A percentile compares a stretch with the other conserved stretches of the same genome.
phyloP scores from a whole-genome alignment of 2,797 vertebrate species.

The Brachyrhaphis roseni region DNA sequence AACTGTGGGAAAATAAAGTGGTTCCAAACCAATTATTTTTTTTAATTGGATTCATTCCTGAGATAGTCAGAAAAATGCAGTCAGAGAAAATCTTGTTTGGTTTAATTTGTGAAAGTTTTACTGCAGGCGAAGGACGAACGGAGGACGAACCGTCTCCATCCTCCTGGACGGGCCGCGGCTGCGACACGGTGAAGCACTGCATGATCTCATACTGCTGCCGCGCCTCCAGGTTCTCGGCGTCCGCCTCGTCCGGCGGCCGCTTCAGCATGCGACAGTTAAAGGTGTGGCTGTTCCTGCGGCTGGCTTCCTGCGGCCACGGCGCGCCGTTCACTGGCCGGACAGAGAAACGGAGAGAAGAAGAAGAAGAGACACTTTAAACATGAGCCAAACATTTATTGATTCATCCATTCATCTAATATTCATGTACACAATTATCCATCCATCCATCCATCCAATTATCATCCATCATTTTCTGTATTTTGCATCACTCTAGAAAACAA shows the following conservation, averaged over 20 bases:
- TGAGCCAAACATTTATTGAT: too few relatives aligned
- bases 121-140: constrained; percentile 60
- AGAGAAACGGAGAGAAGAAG: too few relatives aligned
- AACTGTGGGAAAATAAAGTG: background rate
- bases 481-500: background rate
- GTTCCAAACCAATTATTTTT: constrained; percentile 4
- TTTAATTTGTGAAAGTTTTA: background rate
- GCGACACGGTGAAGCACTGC: constrained; percentile 95
- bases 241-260: constrained; percentile 89
- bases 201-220: constrained; percentile 95
- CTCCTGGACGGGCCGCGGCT: constrained; percentile 88
- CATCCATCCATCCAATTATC: background rate
- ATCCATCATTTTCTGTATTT: background rate
- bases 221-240: constrained; percentile 88
- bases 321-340: constrained; percentile 86
- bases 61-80: background rate
- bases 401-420: too few relatives aligned
- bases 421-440: background rate
- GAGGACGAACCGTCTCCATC: constrained; percentile 87
- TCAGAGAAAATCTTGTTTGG: background rate
- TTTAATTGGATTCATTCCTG: constrained; percentile 23
- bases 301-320: constrained; percentile 90
- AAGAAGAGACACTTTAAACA: too few relatives aligned
- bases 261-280: constrained; percentile 96
- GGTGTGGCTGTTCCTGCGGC: constrained; percentile 88